Base-by-base conservation (phyloP, 2,113 vertebrate species). In the Plectropomus leopardus region DNA sequence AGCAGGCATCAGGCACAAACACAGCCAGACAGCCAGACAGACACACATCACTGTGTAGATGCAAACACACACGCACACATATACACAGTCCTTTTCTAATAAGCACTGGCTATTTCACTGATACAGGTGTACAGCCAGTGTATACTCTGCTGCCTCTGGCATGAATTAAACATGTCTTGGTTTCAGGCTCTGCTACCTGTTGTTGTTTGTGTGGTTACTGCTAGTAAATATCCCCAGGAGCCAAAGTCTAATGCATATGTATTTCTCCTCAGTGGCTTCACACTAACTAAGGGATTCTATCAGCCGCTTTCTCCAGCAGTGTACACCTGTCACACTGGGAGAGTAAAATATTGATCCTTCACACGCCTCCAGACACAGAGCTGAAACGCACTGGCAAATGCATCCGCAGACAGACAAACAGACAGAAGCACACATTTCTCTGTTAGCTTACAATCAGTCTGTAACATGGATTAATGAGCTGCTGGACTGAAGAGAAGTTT, bases 131-230 rank as follows among this genome's bases (percentile, higher is more conserved):
- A 71, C 26, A 74, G 67, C 34, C 82, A 13, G 81, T 69, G 82
- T 55, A n/a, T n/a, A 55, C 57, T 61, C 80, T 45, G 73, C 82
- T 76, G 78, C 84, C 79, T 83, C 69, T 67, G 75, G 78, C 85
- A 93, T 93, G 89, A 92, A 93, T 94, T 93, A 94, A 92, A 93
- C 91, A 94, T 92, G 72, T 68, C 76, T 83, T 67, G 81, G 86
- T 86, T 88, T 88, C 74, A 86, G 80, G 75, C 86, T 86, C 66
- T 45, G 84, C 87, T 91, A 90, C 83, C 88, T 91, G 90, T 91
- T 89, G 91, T 94, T 91, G 86, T 92, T 92, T 88, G 78, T 84
- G 59, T 81, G 81, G 78, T 83, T 86, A 81, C 80, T 76, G 88
- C 86, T 86, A 89, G 85, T 91, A 92, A 92, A 92, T 90, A 92